These are phyloP conservation scores for Xiphophorus maculatus DNA, from an alignment of 2,113 vertebrate genomes.

Conservation along the genomic window DNA sequence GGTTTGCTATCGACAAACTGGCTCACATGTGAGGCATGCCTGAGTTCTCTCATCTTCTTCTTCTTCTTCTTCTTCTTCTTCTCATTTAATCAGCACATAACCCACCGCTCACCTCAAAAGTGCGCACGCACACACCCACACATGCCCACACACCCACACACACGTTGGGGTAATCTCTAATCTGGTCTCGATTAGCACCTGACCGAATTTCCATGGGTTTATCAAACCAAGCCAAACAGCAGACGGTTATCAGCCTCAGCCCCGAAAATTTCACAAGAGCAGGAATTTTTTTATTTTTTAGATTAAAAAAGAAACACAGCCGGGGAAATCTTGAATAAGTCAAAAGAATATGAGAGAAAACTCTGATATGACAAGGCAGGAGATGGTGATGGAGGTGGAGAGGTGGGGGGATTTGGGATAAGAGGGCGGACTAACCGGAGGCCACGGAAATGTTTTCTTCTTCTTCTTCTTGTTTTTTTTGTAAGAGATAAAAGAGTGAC, in stretches of 20 bases:
- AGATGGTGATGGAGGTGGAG: background rate
- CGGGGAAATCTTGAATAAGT: constrained; percentile 79
- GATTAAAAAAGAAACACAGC: constrained; percentile 74
- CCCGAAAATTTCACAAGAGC: constrained; percentile 82
- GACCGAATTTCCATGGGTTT: constrained; percentile 86
- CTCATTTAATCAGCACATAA: constrained; percentile 45
- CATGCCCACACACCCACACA: constrained; percentile 1
- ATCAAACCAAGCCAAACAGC: constrained; percentile 81
- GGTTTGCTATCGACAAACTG: constrained; percentile 39
- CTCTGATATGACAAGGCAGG: constrained; percentile 56
- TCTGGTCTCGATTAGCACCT: constrained; percentile 86
- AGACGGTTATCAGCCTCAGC: constrained; percentile 77
- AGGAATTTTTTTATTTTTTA: constrained; percentile 74
- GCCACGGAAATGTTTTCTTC: constrained; percentile 39
- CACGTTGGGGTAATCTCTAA: constrained; percentile 77
- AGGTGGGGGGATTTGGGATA: constrained; percentile 51
- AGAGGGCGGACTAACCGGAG: constrained; percentile 54
- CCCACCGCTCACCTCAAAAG: constrained; percentile 34
- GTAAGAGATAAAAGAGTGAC: constrained; percentile 50
- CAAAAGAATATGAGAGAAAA: constrained; percentile 76
- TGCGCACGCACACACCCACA: constrained; percentile 10
- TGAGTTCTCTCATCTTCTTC: constrained; percentile 51
- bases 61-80: constrained; percentile 26
- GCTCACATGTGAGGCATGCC: constrained; percentile 39
- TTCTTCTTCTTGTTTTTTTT: constrained; percentile 30